A percentile compares a stretch with the other conserved stretches of the same genome.
phyloP scores from a whole-genome alignment of 1,140 invertebrate genomes.

The Drosophila burlai region DNA sequence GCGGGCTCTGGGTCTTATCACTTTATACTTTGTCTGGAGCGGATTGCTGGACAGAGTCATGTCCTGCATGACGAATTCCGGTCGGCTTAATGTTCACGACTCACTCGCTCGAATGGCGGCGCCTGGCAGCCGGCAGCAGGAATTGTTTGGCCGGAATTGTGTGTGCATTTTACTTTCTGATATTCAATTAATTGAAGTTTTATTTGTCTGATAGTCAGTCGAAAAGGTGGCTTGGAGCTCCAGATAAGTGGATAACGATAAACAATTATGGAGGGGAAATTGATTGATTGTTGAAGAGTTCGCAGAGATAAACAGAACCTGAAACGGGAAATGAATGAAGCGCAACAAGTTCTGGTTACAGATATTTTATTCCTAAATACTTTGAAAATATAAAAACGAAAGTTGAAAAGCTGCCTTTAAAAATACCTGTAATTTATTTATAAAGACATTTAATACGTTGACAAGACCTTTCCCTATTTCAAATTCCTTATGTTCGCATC shows the following conservation, averaged over 20 bases:
- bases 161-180: constrained; percentile 52
- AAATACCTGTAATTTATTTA: neutral
- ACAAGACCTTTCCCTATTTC: neutral
- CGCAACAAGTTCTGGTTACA: neutral
- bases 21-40: constrained; percentile 68
- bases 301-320: constrained; percentile 15
- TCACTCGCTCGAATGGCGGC: constrained; percentile 15
- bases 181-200: constrained; percentile 79
- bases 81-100: constrained; percentile 36
- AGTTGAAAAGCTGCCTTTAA: neutral
- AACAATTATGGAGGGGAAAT: constrained; percentile 48
- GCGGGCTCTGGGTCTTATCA: constrained; percentile 58
- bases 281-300: constrained; percentile 55
- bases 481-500: constrained; percentile 5
- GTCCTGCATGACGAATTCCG: constrained; percentile 48
- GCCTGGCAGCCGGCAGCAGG: constrained; percentile 1
- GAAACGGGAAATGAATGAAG: too few species aligned
- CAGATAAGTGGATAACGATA: constrained; percentile 45
- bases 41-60: constrained; percentile 62
- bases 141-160: constrained; percentile 47
- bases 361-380: too few species aligned
- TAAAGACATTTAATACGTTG: neutral
- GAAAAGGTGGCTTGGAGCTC: constrained; percentile 9
- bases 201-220: constrained; percentile 56
- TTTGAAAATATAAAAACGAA: neutral